Conservation (phyloP, 2,113 vertebrate genomes). For the Ovibos moschatus region DNA sequence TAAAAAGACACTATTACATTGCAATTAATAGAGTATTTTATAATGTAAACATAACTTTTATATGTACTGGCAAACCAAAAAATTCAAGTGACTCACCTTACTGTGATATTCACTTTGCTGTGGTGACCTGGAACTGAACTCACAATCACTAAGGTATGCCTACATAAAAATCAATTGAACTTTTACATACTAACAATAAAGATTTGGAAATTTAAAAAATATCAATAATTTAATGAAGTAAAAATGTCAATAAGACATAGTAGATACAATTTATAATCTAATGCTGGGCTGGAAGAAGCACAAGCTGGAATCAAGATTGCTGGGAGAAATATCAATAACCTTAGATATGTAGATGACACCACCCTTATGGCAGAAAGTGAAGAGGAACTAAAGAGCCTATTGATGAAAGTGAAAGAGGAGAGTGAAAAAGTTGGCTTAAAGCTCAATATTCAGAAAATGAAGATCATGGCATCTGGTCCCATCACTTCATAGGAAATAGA, state of each 20-base stretch:
- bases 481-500: no score
- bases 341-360: no score
- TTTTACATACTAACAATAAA: neutral
- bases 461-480: no score
- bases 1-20: neutral
- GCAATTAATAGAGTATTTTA: neutral
- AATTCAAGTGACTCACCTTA: neutral
- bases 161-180: neutral
- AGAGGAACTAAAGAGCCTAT: no score
- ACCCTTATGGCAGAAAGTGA: no score
- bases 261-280: neutral
- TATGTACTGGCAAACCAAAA: neutral
- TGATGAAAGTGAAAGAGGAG: no score
- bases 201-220: neutral
- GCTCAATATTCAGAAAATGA: no score
- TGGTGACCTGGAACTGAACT: neutral
- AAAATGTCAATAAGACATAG: neutral
- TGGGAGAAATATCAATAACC: no score
- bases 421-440: no score
- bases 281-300: neutral
- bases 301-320: no score
- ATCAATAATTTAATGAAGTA: neutral
- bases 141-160: neutral
- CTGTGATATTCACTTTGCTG: neutral
- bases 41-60: neutral